Base-by-base conservation (phyloP, 2,113 vertebrate species). In the Poeciliopsis occidentalis region DNA sequence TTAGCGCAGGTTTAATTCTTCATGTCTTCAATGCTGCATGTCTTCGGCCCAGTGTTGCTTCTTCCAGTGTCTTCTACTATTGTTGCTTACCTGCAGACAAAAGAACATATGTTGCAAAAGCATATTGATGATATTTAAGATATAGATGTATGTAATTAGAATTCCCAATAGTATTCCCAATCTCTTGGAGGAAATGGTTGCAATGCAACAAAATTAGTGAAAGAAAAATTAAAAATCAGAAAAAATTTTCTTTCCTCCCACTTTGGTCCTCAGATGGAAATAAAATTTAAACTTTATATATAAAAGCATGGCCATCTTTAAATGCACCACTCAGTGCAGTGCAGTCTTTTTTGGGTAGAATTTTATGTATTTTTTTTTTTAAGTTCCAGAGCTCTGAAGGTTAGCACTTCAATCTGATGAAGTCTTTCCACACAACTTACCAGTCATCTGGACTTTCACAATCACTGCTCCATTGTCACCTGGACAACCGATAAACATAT, bases 391-490 rank as follows among this genome's bases (percentile, higher is more conserved):
- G 2, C 17, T 47, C 44, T 24, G 24, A 10, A n/a, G 5, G n/a
- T 57, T 57, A 57, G 51, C 7, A 57, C 10, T 57, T 57, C 51
- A n/a, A 8, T n/a, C 51, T n/a, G 24, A 57, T 57, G 7, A 57
- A 57, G 51, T 57, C 51, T 57, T 57, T 57, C 51, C 30, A 68
- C 17, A n/a, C 12, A 69, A 96, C 96, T 95, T 94, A 97, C 96
- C 95, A 95, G 92, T 94, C 90, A 94, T 92, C 89, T 93, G 92
- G 91, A 92, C 91, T 71, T 93, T 90, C 90, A 89, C 90, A 87
- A 92, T 98, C 95, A 98, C 92, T 97, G 96, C 95, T 97, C 97
- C 94, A 98, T 96, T 89, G 96, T 97, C 95, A 99, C 96, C 97
- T 98, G 94, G 37, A 77, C 4, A 93, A 91, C 61, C 68, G 84